Evolutionary conservation across 2,888 invertebrate species (phyloP).

Genomic region (Cataglyphis cursor): DNA sequence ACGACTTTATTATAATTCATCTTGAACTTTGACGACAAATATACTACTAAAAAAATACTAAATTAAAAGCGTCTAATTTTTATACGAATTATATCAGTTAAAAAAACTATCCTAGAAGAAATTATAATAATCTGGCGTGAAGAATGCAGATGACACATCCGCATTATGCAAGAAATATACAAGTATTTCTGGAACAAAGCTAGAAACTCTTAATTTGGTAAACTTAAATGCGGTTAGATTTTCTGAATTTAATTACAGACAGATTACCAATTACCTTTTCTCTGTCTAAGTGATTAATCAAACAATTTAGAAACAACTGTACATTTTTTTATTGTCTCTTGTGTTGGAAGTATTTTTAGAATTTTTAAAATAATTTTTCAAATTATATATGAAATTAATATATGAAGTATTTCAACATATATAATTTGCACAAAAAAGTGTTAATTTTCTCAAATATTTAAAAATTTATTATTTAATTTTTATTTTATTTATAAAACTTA

Average conservation of each 20-base stretch:
- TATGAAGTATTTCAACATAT: not conserved
- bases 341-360: not conserved
- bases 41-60: not conserved
- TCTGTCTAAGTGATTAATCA: not conserved
- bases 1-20: not conserved
- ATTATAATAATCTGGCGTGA: not conserved
- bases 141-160: constrained; percentile 27
- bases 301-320: not conserved
- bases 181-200: constrained; percentile 1
- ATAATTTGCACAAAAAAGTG: not conserved
- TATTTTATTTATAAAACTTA: not conserved
- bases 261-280: constrained; percentile 4
- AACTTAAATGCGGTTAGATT: not conserved
- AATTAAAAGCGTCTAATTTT: constrained; percentile 17
- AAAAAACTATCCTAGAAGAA: not conserved
- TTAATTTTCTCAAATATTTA: not conserved
- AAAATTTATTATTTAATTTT: not conserved
- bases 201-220: not conserved
- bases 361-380: constrained; percentile 1
- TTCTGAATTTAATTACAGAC: not conserved
- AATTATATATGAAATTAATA: not conserved
- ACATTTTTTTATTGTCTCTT: not conserved
- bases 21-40: not conserved
- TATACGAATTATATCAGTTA: constrained; percentile 6
- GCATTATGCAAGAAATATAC: constrained; percentile 19